A percentile compares a stretch with the other conserved stretches of the same genome.
phyloP scores from a whole-genome alignment of 2,113 vertebrate species.

The human region GRCh38 chr12:53928501-53929000 shows the following conservation, averaged over 20 bases:
- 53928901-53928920: neutral
- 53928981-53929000: neutral
- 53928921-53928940: neutral
- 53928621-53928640: neutral
- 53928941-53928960: neutral
- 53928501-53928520: neutral
- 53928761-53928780: neutral
- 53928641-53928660: neutral
- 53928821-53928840: neutral
- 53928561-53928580: neutral
- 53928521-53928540: neutral
- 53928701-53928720: neutral
- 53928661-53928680: rapidly evolving
- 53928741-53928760: neutral
- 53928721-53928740: neutral
- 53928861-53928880: neutral
- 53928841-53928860: neutral
- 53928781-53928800: neutral
- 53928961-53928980: rapidly evolving
- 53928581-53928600: neutral
- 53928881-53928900: neutral
- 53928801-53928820: neutral
- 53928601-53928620: neutral
- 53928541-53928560: neutral
- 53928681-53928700: neutral